These are phyloP conservation scores for Thecophora atra DNA, from an alignment of 2,888 invertebrate genomes.

Conservation along the genomic window DNA sequence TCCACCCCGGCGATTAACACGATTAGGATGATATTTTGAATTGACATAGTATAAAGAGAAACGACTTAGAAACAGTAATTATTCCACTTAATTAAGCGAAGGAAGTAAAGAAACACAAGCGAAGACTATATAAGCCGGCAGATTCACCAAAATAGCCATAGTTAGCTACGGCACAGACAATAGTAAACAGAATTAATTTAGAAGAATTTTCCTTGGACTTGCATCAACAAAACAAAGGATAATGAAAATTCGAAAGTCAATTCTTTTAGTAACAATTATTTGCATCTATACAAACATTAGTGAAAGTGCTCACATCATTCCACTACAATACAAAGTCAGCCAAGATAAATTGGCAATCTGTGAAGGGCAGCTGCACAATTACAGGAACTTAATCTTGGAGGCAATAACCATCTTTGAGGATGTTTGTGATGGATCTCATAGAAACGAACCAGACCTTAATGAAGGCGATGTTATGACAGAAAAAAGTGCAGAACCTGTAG, in stretches of 20 bases:
- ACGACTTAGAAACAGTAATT: slow-evolving; percentile 48
- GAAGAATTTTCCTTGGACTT: not conserved
- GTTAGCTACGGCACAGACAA: not conserved
- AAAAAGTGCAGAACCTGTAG: slow-evolving; percentile 32
- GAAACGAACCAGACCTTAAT: not conserved
- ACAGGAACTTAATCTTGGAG: slow-evolving; percentile 60
- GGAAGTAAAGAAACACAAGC: not conserved
- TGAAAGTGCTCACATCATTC: not conserved
- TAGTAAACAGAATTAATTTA: slow-evolving; percentile 6
- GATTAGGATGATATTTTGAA: slow-evolving; percentile 40
- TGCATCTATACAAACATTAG: slow-evolving; percentile 26
- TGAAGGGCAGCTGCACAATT: slow-evolving; percentile 59
- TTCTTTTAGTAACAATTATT: slow-evolving; percentile 26
- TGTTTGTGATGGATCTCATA: slow-evolving; percentile 60
- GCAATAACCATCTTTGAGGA: slow-evolving; percentile 63
- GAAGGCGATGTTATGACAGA: not conserved
- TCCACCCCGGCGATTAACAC: slow-evolving; percentile 20
- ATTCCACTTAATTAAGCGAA: slow-evolving; percentile 41
- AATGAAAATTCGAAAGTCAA: slow-evolving; percentile 36
- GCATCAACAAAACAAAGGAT: not conserved
- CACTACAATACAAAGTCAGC: slow-evolving; percentile 14
- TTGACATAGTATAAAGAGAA: slow-evolving; percentile 46
- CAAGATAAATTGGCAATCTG: slow-evolving; percentile 55
- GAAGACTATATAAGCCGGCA: slow-evolving; percentile 17
- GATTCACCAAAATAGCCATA: not conserved